A percentile compares a stretch with the other conserved stretches of the same genome.
Evolutionary conservation across 1,140 invertebrate species (phyloP).

Genomic region (Diachasmimorpha longicaudata): DNA sequence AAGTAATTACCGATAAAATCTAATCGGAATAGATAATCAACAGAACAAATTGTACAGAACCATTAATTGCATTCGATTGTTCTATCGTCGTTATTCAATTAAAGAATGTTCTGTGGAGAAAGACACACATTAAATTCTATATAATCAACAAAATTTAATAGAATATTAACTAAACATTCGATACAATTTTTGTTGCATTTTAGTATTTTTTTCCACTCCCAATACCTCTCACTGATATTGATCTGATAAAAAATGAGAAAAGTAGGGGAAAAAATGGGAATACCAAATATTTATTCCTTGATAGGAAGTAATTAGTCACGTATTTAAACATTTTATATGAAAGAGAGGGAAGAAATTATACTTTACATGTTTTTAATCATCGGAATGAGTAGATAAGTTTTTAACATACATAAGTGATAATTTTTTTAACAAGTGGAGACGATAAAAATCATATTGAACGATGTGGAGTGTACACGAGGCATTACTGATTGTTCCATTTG

Average conservation of each 20-base stretch:
- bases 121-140: no score
- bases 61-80: no score
- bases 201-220: no score
- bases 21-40: no score
- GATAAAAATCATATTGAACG: not conserved
- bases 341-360: constrained; percentile 5
- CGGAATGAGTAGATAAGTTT: constrained; percentile 22
- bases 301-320: constrained; percentile 26
- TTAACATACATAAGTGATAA: not conserved
- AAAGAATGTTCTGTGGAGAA: no score
- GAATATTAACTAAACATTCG: no score
- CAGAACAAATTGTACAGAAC: no score
- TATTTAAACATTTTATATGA: constrained; percentile 29
- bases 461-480: not conserved
- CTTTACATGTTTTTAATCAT: constrained; percentile 28
- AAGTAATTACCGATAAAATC: no score
- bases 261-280: constrained; percentile 15
- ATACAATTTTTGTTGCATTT: no score
- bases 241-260: constrained; percentile 6
- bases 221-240: not conserved
- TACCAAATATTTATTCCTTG: constrained; percentile 32
- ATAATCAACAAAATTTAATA: no score
- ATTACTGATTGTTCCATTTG: not conserved
- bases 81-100: no score
- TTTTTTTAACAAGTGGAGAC: not conserved